Evolutionary conservation across 2,113 vertebrate genomes (phyloP).

Genomic region (Varanus komodoensis): DNA sequence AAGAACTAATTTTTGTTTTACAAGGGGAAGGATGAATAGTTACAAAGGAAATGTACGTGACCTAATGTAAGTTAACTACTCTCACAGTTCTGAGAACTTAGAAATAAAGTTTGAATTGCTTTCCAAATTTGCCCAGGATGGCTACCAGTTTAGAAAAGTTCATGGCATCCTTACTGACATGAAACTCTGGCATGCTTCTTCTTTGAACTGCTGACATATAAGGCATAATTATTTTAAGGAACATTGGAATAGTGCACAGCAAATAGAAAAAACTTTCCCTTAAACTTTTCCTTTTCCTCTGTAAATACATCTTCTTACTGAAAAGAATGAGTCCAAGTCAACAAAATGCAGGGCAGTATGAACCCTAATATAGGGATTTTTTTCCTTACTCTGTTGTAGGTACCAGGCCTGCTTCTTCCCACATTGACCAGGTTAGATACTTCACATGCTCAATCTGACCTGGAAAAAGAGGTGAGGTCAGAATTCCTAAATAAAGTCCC

Average conservation of each 20-base stretch:
- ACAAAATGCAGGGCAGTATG: background rate
- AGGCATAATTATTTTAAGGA: background rate
- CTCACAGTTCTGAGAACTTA: slow-evolving; percentile 58
- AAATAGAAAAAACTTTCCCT: background rate
- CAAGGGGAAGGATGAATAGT: slow-evolving; percentile 70
- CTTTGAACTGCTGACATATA: background rate
- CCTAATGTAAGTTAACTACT: slow-evolving; percentile 47
- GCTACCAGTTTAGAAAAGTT: slow-evolving; percentile 35
- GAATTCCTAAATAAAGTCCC: too few species aligned
- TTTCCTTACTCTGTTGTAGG: too few species aligned
- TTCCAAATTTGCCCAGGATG: slow-evolving; percentile 57
- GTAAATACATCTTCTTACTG: background rate
- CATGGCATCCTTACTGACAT: background rate
- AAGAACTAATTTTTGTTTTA: slow-evolving; percentile 68
- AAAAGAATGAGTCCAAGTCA: background rate
- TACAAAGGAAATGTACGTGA: slow-evolving; percentile 67
- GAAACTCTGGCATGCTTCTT: background rate
- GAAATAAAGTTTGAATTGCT: slow-evolving; percentile 35
- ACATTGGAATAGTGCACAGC: background rate
- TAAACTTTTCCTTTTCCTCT: background rate
- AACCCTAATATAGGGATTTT: background rate
- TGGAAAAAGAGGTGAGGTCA: too few species aligned
- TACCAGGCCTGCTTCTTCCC: too few species aligned
- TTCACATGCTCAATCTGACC: too few species aligned
- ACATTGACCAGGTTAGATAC: too few species aligned